Conservation (phyloP, 2,797 vertebrate species). For the Pogonophryne albipinna region DNA sequence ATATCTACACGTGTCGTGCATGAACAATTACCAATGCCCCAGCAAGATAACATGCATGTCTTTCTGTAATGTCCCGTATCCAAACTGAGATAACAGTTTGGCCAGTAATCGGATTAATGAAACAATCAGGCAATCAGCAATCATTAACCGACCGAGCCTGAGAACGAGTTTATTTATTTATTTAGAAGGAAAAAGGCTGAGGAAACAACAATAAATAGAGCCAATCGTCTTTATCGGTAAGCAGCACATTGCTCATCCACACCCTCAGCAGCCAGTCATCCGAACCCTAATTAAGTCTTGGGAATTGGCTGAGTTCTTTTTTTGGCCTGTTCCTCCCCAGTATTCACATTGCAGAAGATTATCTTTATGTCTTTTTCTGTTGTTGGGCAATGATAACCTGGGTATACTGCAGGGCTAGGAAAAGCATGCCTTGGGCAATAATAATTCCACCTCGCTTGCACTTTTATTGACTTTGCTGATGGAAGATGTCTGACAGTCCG, state of each 20-base stretch:
- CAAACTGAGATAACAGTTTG: slow-evolving; percentile 57
- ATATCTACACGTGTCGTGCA: slow-evolving; percentile 14
- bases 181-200: slow-evolving; percentile 11
- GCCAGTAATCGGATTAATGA: slow-evolving; percentile 70
- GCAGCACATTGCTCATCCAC: slow-evolving; percentile 78
- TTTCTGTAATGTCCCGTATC: slow-evolving; percentile 61
- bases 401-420: slow-evolving; percentile 47
- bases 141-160: slow-evolving; percentile 47
- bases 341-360: slow-evolving; percentile 66
- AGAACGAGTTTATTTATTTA: slow-evolving; percentile 25
- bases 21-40: slow-evolving; percentile 37
- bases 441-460: slow-evolving; percentile 62
- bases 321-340: slow-evolving; percentile 52
- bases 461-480: slow-evolving; percentile 54
- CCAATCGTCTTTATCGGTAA: slow-evolving; percentile 76
- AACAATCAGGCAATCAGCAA: slow-evolving; percentile 67
- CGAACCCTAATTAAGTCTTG: slow-evolving; percentile 76
- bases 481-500: slow-evolving; percentile 41
- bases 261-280: slow-evolving; percentile 70
- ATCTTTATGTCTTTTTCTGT: slow-evolving; percentile 48
- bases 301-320: slow-evolving; percentile 62
- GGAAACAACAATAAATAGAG: slow-evolving; percentile 71
- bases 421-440: slow-evolving; percentile 52
- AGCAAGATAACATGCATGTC: slow-evolving; percentile 55
- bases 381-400: slow-evolving; percentile 64